Evolutionary conservation across 2,888 invertebrate genomes (phyloP).

Genomic region (Cantharis flavilabris): DNA sequence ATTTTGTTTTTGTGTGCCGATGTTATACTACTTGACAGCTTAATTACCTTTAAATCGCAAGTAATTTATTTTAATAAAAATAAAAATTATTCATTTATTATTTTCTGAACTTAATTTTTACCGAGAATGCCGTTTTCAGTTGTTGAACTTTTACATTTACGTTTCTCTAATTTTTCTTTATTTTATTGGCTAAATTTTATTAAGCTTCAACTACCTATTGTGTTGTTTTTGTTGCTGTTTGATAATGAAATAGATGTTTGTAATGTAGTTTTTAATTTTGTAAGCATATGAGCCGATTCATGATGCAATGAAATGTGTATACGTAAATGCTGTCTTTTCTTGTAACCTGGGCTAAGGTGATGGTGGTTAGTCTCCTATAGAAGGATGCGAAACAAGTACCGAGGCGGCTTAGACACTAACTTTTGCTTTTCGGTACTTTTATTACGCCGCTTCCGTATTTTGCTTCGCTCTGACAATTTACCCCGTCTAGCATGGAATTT

Average conservation of each 20-base stretch:
- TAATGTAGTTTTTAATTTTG: slow-evolving; percentile 36
- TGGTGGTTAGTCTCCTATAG: slow-evolving; percentile 35
- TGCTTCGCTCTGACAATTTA: slow-evolving; percentile 34
- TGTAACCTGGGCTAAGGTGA: slow-evolving; percentile 36
- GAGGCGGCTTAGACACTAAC: slow-evolving; percentile 31
- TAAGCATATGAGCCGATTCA: slow-evolving; percentile 48
- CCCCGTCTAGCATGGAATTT: slow-evolving; percentile 42
- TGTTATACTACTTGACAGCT: background rate
- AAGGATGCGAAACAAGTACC: slow-evolving; percentile 35
- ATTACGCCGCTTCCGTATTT: slow-evolving; percentile 33
- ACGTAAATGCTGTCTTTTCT: slow-evolving; percentile 39
- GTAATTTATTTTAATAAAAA: slow-evolving; percentile 26
- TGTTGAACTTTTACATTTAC: background rate
- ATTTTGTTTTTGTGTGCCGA: slow-evolving; percentile 5
- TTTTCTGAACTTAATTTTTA: background rate
- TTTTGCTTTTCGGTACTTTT: slow-evolving; percentile 26
- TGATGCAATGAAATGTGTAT: slow-evolving; percentile 51
- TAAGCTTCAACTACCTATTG: slow-evolving; percentile 15
- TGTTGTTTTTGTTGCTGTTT: slow-evolving; percentile 22
- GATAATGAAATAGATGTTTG: slow-evolving; percentile 5
- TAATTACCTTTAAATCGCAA: background rate
- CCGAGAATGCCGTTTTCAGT: background rate
- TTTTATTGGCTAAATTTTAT: background rate
- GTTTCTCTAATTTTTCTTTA: slow-evolving; percentile 22
- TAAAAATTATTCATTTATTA: background rate